These are phyloP conservation scores for Physella acuta DNA, from an alignment of 1,140 invertebrate species.

Conservation along the genomic window DNA sequence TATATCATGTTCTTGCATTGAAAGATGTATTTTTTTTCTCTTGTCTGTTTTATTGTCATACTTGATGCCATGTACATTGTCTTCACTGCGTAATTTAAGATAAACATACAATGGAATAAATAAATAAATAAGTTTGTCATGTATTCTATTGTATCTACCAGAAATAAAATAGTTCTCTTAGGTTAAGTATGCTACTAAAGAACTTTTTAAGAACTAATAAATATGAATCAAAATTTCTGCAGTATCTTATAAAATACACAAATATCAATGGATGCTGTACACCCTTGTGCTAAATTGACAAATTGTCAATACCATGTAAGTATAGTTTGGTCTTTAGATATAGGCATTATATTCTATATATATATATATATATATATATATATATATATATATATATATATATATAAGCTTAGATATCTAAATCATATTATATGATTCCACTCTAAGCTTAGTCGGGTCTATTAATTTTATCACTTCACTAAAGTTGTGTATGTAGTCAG, in stretches of 20 bases:
- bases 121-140: slow-evolving; percentile 3
- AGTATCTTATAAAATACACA: no score
- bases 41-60: not conserved
- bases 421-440: not conserved
- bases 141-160: no score
- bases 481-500: no score
- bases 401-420: slow-evolving; percentile 1
- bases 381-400: slow-evolving; percentile 18
- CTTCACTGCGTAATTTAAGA: slow-evolving; percentile 17
- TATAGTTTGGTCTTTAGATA: not conserved
- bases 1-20: no score
- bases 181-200: no score
- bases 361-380: slow-evolving; percentile 13
- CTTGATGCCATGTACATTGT: slow-evolving; percentile 10
- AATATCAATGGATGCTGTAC: no score
- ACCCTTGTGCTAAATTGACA: no score
- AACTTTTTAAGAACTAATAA: no score
- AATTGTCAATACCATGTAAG: not conserved
- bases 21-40: not conserved
- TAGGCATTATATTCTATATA: not conserved
- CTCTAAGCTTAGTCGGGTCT: not conserved
- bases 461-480: no score
- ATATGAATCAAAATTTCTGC: no score
- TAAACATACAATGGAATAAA: slow-evolving; percentile 20
- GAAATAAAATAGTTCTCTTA: no score